Evolutionary conservation across 1,140 invertebrate species (phyloP), one percentile per base, ranked within the genome.

Genomic region (Pseudomyrmex cubaensis): DNA sequence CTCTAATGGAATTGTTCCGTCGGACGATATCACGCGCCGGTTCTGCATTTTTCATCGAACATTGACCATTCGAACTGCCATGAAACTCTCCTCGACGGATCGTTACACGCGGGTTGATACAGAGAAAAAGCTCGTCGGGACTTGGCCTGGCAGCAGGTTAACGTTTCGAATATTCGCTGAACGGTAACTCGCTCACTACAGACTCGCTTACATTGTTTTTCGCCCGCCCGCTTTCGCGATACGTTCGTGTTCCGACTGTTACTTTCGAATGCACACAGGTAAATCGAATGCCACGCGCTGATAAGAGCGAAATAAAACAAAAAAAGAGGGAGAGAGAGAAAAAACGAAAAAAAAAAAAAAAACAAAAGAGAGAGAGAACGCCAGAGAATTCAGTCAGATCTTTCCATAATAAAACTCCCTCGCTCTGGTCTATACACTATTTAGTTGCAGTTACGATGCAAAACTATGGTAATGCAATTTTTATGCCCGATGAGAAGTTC

Each of bases 1-100:
- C 87, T 88, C 87, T 88, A 88, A 88, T 88, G 86, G 87, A 88
- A 88, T 88, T 88, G 87, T 88, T 87, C 86, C 86, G 66, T 88
- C 78, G 73, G 67, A 74, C 83, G 73, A 85, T 87, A 88, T 85
- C 86, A 80, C 46, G 62, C 66, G 61, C 64, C 83, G 63, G 74
- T 85, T 88, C 86, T 88, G 78, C 77, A 88, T 88, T 88, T 88
- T 88, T 88, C 83, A 88, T 88, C 87, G 62, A 75, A 83, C 87
- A 85, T 54, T 78, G 87, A 83, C 86, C 84, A 63, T 78, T 83
- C 82, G 83, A 82, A 85, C 77, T 78, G 82, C 83, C 74, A 72
- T 83, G 69, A 69, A 83, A 76, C 50, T 70, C 50, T 82, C 72
- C 80, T 78, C 78, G 72, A 64, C 70, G 85, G 54, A 87, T 70